Conservation (phyloP, 2,797 vertebrate species). For the Cossypha heuglini region DNA sequence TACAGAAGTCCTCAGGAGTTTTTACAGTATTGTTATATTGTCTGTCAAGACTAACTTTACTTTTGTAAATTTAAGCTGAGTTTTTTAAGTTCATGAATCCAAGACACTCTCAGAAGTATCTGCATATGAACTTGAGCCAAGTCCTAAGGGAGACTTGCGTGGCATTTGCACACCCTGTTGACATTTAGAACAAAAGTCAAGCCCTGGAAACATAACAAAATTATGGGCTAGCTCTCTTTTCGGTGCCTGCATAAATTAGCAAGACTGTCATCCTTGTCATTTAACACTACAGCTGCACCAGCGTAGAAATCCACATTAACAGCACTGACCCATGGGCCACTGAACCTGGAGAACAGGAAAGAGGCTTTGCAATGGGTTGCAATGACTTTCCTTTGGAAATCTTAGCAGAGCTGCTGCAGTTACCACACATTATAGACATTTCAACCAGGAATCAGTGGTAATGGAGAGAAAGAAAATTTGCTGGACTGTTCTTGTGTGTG, state of each 20-base stretch:
- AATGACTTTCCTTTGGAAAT: background rate
- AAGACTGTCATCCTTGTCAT: slow-evolving; percentile 20
- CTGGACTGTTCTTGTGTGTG: background rate
- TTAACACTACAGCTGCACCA: background rate
- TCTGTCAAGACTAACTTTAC: background rate
- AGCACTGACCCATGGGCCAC: background rate
- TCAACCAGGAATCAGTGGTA: background rate
- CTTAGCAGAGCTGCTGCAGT: background rate
- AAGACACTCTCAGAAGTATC: slow-evolving; percentile 22
- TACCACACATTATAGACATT: background rate
- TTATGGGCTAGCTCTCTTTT: slow-evolving; percentile 33
- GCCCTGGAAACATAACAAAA: slow-evolving; percentile 54
- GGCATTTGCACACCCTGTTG: slow-evolving; percentile 59
- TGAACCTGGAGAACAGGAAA: background rate
- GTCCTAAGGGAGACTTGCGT: background rate
- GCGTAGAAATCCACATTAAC: background rate
- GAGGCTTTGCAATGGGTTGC: background rate
- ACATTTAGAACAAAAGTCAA: slow-evolving; percentile 68
- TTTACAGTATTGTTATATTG: background rate
- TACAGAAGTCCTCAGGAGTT: background rate
- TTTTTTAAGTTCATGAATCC: background rate
- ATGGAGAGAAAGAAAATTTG: background rate
- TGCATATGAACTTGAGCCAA: slow-evolving; percentile 18
- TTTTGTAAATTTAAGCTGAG: background rate
- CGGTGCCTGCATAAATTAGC: slow-evolving; percentile 44